phyloP scores from a whole-genome alignment of 2,888 invertebrate genomes.

The Eudasyphora cyanicolor region DNA sequence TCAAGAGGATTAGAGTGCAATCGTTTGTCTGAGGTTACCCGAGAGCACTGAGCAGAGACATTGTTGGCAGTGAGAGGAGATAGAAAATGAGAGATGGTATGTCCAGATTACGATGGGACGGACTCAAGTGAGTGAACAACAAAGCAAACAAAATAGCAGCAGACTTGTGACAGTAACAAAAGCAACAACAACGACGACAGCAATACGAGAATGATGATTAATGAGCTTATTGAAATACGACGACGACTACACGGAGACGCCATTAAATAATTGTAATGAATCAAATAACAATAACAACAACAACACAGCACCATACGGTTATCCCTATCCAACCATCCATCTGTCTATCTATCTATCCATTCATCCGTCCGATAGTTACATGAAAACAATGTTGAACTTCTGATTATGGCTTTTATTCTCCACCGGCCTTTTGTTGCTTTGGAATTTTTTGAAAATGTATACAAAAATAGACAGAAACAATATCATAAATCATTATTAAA shows the following conservation, averaged over 20 bases:
- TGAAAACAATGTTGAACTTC: slow-evolving; percentile 29
- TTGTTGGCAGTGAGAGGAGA: too few relatives aligned
- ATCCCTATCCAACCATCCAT: neutral
- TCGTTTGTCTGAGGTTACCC: slow-evolving; percentile 30
- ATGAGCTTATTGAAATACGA: slow-evolving; percentile 64
- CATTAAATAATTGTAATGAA: slow-evolving; percentile 62
- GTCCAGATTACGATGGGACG: slow-evolving; percentile 11
- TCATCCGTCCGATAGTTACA: neutral
- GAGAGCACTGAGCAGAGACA: neutral
- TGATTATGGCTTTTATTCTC: slow-evolving; percentile 34
- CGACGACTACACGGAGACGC: slow-evolving; percentile 56
- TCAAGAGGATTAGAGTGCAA: slow-evolving; percentile 39
- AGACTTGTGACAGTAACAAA: neutral
- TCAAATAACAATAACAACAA: slow-evolving; percentile 49
- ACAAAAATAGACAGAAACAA: slow-evolving; percentile 15
- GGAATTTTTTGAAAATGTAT: slow-evolving; percentile 6
- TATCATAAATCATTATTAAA: slow-evolving; percentile 60
- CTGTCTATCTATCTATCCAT: neutral
- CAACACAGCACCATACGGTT: neutral
- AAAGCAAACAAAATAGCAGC: slow-evolving; percentile 19
- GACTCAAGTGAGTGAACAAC: slow-evolving; percentile 27
- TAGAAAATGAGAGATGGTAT: slow-evolving; percentile 15
- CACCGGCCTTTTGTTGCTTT: neutral
- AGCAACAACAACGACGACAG: slow-evolving; percentile 20
- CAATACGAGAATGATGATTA: slow-evolving; percentile 53